phyloP scores from a whole-genome alignment of 23 tunicate genomes.

The Halocynthia aurantium region DNA sequence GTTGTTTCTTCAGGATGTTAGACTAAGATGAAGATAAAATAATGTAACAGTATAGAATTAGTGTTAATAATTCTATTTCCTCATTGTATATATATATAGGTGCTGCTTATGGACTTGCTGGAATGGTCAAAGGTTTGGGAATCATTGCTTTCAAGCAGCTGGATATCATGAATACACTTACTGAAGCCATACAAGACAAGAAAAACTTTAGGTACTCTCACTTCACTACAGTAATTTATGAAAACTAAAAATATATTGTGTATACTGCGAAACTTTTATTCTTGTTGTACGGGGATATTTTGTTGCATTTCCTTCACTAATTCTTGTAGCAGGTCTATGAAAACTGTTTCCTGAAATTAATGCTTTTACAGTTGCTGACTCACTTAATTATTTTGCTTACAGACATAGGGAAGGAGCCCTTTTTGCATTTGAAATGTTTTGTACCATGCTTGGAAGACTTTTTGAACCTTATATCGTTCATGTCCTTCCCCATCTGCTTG shows the following conservation, averaged over 20 bases:
- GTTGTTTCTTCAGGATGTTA: too few relatives aligned
- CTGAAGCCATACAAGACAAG: slow-evolving; percentile 89
- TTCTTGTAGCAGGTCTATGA: background rate
- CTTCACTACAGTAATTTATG: too few relatives aligned
- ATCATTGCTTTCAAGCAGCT: slow-evolving; percentile 88
- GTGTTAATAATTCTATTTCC: background rate
- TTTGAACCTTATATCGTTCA: slow-evolving; percentile 95
- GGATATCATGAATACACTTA: slow-evolving; percentile 68
- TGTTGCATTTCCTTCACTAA: background rate
- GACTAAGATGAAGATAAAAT: too few relatives aligned
- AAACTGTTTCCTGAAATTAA: background rate
- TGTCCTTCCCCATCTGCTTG: slow-evolving; percentile 86
- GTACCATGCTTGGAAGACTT: slow-evolving; percentile 79
- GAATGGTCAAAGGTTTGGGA: slow-evolving; percentile 96
- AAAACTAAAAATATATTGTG: too few relatives aligned
- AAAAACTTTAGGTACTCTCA: slow-evolving; percentile 46
- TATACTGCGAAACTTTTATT: too few relatives aligned
- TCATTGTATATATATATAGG: slow-evolving; percentile 32
- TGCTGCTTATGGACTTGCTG: slow-evolving; percentile 95
- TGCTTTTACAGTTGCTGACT: background rate
- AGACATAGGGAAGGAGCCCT: slow-evolving; percentile 92
- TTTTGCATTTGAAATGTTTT: slow-evolving; percentile 91
- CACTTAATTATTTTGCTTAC: slow-evolving; percentile 6
- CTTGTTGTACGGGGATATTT: background rate
- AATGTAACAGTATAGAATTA: background rate